A percentile compares a stretch with the other conserved stretches of the same genome.
phyloP scores from a whole-genome alignment of 2,113 vertebrate genomes.

The Setophaga kirtlandii region DNA sequence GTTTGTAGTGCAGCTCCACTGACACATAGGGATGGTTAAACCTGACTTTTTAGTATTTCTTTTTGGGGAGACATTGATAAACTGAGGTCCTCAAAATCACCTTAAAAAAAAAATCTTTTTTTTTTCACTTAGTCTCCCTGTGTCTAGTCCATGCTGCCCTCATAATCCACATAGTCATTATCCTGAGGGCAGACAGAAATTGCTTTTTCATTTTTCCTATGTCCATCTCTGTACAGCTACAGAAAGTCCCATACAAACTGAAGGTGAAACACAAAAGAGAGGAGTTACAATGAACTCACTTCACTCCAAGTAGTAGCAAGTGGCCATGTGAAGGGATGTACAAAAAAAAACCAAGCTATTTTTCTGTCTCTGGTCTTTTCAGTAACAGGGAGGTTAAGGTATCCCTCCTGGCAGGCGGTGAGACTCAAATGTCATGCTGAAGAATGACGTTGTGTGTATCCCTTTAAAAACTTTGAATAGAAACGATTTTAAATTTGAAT shows the following conservation, averaged over 20 bases:
- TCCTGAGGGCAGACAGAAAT: background rate
- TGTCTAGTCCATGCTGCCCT: background rate
- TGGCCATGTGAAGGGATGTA: background rate
- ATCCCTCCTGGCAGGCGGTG: background rate
- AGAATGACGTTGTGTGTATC: background rate
- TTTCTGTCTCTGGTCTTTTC: conserved; percentile 7
- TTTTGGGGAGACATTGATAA: background rate
- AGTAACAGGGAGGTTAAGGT: background rate
- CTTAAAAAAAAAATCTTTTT: background rate
- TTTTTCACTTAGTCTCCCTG: background rate
- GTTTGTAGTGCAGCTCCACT: background rate
- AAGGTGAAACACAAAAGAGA: background rate
- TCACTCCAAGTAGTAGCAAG: background rate
- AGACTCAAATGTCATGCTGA: background rate
- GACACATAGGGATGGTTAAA: background rate
- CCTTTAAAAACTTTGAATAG: conserved; percentile 32
- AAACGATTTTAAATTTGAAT: conserved; percentile 33
- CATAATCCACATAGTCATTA: background rate
- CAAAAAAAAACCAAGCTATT: background rate
- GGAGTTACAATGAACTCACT: background rate
- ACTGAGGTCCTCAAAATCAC: background rate
- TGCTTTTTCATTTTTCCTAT: background rate
- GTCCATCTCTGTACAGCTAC: background rate
- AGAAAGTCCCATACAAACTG: background rate
- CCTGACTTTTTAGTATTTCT: background rate